Percentiles rank a stretch among this genome's conserved stretches.
Conservation (phyloP, 92 coral and sea anemone species). For the Metridium senile region DNA sequence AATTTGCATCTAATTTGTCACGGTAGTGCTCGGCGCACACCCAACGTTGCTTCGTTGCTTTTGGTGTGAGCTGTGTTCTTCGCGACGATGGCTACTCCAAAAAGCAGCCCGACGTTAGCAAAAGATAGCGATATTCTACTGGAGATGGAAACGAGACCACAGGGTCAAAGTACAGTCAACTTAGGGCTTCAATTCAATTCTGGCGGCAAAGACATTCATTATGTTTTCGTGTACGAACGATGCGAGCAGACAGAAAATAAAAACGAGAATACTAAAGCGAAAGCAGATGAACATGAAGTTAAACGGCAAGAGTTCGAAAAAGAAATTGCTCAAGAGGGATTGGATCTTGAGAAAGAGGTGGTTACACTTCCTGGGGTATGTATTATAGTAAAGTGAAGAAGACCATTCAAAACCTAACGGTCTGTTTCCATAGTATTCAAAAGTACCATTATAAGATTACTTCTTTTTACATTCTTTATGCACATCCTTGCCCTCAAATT, state of each 20-base stretch:
- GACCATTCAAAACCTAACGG: no score
- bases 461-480: no score
- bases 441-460: no score
- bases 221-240: conserved; percentile 69
- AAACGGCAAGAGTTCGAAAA: conserved; percentile 67
- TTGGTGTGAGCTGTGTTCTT: neutral
- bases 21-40: conserved; percentile 29
- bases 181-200: conserved; percentile 32
- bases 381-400: no score
- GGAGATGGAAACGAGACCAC: conserved; percentile 45
- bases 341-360: conserved; percentile 52
- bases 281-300: conserved; percentile 39
- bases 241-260: conserved; percentile 56
- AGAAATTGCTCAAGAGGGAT: conserved; percentile 47
- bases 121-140: conserved; percentile 52
- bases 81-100: conserved; percentile 39
- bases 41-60: neutral
- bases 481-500: no score
- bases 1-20: conserved; percentile 17
- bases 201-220: conserved; percentile 58
- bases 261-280: conserved; percentile 43
- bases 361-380: conserved; percentile 48
- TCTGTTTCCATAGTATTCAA: no score
- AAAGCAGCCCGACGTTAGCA: conserved; percentile 8
- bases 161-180: neutral